A percentile compares a stretch with the other conserved stretches of the same genome.
These are phyloP conservation scores for Chaenodraco wilsoni DNA, from an alignment of 2,797 vertebrate genomes.

Conservation along the genomic window DNA sequence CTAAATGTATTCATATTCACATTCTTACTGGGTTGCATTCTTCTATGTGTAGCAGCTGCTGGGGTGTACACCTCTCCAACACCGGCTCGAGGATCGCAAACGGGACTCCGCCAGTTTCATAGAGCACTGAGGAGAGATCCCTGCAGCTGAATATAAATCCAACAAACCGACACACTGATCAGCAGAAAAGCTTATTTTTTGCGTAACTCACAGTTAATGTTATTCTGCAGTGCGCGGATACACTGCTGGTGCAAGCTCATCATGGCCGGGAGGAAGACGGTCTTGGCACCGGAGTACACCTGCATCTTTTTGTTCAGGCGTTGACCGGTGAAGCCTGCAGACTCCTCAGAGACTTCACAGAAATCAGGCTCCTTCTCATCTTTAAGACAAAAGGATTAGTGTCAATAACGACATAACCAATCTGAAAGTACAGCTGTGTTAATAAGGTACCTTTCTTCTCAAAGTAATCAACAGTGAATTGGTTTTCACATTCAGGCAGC, in stretches of 20 bases:
- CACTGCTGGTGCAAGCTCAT: slow-evolving; percentile 90
- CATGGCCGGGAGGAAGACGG: slow-evolving; percentile 86
- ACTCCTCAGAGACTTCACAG: slow-evolving; percentile 71
- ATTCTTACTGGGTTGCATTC: slow-evolving; percentile 90
- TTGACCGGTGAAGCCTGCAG: slow-evolving; percentile 83
- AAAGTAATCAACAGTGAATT: slow-evolving; percentile 71
- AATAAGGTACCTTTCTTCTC: slow-evolving; percentile 83
- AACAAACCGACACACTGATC: slow-evolving; percentile 9
- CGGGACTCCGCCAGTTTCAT: slow-evolving; percentile 90
- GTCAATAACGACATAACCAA: not conserved
- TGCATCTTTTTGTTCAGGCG: slow-evolving; percentile 91
- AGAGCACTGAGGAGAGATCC: slow-evolving; percentile 83
- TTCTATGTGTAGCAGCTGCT: slow-evolving; percentile 90
- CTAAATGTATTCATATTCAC: slow-evolving; percentile 13
- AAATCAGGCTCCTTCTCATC: slow-evolving; percentile 66
- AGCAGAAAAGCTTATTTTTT: not conserved
- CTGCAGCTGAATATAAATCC: slow-evolving; percentile 46
- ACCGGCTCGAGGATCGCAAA: slow-evolving; percentile 94
- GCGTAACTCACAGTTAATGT: slow-evolving; percentile 88
- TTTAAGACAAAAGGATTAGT: slow-evolving; percentile 2
- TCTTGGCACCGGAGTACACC: slow-evolving; percentile 91
- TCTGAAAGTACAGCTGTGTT: not conserved
- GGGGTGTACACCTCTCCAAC: slow-evolving; percentile 88
- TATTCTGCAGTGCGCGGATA: slow-evolving; percentile 91
- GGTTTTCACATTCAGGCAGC: slow-evolving; percentile 79